A percentile compares a stretch with the other conserved stretches of the same genome.
Evolutionary conservation across 1,140 invertebrate genomes (phyloP).

Genomic region (Dendrolimus punctatus): DNA sequence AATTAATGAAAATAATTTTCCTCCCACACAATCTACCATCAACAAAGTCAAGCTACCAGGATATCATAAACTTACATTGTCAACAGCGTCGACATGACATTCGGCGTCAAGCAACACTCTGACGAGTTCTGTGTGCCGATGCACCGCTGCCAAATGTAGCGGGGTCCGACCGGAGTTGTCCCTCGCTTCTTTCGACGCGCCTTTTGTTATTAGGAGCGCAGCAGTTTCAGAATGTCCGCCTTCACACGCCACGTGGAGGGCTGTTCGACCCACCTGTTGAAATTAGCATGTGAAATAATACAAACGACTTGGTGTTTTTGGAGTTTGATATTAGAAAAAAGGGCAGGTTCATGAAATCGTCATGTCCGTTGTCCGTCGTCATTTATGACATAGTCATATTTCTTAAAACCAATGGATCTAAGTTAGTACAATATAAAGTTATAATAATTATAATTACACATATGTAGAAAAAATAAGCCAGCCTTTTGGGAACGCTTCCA

Average conservation of each 20-base stretch:
- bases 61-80: constrained; percentile 42
- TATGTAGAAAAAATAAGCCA: too few species aligned
- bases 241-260: constrained; percentile 83
- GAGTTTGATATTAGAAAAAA: too few species aligned
- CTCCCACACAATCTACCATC: background rate
- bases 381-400: too few species aligned
- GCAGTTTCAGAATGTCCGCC: constrained; percentile 80
- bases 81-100: constrained; percentile 71
- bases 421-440: too few species aligned
- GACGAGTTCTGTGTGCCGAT: constrained; percentile 83
- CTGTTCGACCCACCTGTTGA: constrained; percentile 64
- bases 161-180: constrained; percentile 86
- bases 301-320: too few species aligned
- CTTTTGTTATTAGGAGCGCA: constrained; percentile 75
- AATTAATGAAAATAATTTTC: too few species aligned
- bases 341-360: too few species aligned
- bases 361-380: too few species aligned
- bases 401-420: too few species aligned
- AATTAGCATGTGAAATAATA: too few species aligned
- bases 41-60: constrained; percentile 20
- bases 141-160: constrained; percentile 85
- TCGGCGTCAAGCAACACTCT: constrained; percentile 76
- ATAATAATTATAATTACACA: too few species aligned
- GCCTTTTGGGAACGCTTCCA: too few species aligned
- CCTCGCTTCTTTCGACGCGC: constrained; percentile 73